Conservation (phyloP, 92 coral and sea anemone species). For the Bergia sp. region DNA sequence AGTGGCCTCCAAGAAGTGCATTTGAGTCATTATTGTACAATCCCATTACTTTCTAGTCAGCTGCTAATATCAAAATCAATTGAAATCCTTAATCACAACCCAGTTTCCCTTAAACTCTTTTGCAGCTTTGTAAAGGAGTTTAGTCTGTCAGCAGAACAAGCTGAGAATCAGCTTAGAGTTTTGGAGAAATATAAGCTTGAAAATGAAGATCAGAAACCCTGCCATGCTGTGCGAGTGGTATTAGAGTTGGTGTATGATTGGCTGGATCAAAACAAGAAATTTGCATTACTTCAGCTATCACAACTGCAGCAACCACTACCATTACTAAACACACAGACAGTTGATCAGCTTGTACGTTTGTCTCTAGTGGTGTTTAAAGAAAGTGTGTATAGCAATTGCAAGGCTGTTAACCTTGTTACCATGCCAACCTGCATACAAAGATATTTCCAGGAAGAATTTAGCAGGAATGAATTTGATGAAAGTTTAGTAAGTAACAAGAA, state of each 20-base stretch:
- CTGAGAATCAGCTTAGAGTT: constrained; percentile 3
- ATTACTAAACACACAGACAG: constrained; percentile 1
- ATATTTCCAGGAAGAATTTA: constrained; percentile 32
- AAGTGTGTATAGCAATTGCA: background rate
- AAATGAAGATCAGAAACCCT: background rate
- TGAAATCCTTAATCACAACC: constrained; percentile 47
- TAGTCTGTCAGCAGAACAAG: constrained; percentile 28
- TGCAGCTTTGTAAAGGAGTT: constrained; percentile 47
- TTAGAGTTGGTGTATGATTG: constrained; percentile 28
- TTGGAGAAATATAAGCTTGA: constrained; percentile 4
- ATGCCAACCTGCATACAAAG: constrained; percentile 42
- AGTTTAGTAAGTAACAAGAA: background rate
- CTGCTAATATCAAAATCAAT: constrained; percentile 22
- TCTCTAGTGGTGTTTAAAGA: constrained; percentile 2
- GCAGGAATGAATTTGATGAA: background rate
- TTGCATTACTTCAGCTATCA: constrained; percentile 61
- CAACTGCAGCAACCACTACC: constrained; percentile 81
- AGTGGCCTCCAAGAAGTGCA: constrained; percentile 47
- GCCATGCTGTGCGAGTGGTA: background rate
- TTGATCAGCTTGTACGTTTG: constrained; percentile 26
- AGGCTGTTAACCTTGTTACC: constrained; percentile 14
- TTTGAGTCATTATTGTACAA: constrained; percentile 1
- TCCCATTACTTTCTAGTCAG: constrained; percentile 5
- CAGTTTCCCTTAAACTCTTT: constrained; percentile 64
- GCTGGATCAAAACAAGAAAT: constrained; percentile 30